phyloP scores from a whole-genome alignment of 2,113 vertebrate species.

The Oplegnathus fasciatus region DNA sequence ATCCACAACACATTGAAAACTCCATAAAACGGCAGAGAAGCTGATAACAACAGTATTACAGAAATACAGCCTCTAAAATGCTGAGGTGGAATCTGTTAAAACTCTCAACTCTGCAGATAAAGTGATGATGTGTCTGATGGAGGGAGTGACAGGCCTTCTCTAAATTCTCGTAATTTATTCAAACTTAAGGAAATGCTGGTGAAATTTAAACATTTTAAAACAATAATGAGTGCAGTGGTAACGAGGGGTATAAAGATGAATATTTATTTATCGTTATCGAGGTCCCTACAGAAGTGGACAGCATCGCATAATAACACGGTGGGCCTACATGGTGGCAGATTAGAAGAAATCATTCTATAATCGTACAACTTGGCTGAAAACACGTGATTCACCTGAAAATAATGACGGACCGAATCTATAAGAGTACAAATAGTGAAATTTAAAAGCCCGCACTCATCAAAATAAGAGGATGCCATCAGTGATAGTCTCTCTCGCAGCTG shows the following conservation, averaged over 20 bases:
- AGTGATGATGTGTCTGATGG: neutral
- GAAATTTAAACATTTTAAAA: neutral
- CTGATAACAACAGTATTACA: fast-evolving
- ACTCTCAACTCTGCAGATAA: neutral
- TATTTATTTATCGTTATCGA: neutral
- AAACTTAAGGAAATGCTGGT: neutral
- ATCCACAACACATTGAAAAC: slow-evolving; percentile 12
- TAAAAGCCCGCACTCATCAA: neutral
- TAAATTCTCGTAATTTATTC: neutral
- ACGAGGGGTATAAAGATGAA: fast-evolving
- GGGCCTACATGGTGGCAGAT: neutral
- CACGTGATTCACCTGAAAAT: neutral
- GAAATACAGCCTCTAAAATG: neutral
- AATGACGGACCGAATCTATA: neutral
- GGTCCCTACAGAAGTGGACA: no score
- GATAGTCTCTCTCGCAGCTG: neutral
- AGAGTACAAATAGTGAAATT: fast-evolving
- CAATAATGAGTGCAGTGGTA: neutral
- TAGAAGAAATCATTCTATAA: neutral
- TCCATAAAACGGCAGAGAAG: neutral
- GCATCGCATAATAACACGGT: neutral
- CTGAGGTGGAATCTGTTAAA: neutral
- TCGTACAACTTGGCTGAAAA: neutral
- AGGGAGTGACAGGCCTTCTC: neutral
- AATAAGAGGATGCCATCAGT: neutral